Percentiles rank a stretch among this genome's conserved stretches.
phyloP scores from a whole-genome alignment of 2,113 vertebrate species.

The Addax nasomaculatus region DNA sequence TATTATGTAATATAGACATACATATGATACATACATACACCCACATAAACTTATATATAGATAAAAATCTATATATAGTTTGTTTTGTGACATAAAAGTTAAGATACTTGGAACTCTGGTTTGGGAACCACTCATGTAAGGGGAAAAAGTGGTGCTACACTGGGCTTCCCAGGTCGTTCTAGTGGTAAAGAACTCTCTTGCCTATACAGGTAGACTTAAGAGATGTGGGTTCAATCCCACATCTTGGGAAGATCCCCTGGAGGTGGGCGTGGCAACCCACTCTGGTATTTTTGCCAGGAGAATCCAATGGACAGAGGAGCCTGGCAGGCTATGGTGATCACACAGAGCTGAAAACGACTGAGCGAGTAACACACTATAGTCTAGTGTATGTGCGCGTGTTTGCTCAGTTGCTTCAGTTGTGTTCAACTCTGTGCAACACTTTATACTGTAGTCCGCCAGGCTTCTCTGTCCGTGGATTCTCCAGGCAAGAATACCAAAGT shows the following conservation, averaged over 20 bases:
- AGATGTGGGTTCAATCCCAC: not conserved
- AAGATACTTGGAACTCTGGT: not conserved
- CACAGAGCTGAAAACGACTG: not conserved
- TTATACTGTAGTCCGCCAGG: not conserved
- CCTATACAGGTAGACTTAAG: not conserved
- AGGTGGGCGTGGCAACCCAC: not conserved
- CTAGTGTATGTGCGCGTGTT: accelerated
- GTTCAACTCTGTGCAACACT: not conserved
- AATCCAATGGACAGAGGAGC: not conserved
- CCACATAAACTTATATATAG: not conserved
- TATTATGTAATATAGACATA: not conserved
- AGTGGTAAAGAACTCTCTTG: not conserved
- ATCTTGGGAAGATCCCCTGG: not conserved
- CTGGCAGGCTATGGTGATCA: not conserved
- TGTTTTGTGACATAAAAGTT: not conserved
- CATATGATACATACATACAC: not conserved
- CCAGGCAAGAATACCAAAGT: not conserved
- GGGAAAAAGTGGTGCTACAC: not conserved
- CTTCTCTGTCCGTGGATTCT: not conserved
- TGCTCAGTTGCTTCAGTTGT: not conserved
- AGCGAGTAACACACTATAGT: not conserved
- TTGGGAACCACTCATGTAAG: not conserved
- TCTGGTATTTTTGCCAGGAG: not conserved
- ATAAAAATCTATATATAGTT: not conserved
- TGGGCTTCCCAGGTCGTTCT: not conserved